Conservation (phyloP, 2,797 vertebrate genomes). For the Vireo griseus region DNA sequence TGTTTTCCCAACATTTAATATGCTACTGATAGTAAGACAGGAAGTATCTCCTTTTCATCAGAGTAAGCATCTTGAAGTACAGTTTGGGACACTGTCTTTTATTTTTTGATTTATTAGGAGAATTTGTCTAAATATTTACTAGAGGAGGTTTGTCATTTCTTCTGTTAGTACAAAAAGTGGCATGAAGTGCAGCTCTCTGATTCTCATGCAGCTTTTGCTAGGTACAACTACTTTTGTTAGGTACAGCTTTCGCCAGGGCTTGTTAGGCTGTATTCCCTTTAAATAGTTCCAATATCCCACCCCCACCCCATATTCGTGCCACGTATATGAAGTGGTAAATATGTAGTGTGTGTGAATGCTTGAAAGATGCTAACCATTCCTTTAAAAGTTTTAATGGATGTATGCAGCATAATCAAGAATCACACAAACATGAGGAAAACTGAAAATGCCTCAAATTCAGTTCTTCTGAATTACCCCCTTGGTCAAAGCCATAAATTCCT, state of each 20-base stretch:
- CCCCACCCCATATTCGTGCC: neutral
- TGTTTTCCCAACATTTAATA: neutral
- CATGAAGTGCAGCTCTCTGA: neutral
- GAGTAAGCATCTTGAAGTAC: neutral
- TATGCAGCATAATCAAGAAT: neutral
- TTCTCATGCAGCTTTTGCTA: neutral
- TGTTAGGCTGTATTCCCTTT: neutral
- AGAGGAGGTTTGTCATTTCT: neutral
- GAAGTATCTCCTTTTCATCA: neutral
- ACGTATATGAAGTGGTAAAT: neutral
- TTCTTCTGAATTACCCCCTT: neutral
- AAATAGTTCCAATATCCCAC: neutral
- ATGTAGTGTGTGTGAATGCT: neutral
- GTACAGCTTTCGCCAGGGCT: neutral
- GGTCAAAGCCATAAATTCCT: neutral
- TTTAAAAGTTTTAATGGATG: neutral
- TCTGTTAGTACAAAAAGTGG: neutral
- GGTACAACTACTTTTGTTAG: neutral
- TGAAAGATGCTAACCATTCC: neutral
- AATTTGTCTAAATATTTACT: neutral
- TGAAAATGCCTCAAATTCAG: neutral
- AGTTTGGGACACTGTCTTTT: neutral
- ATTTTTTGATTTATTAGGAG: neutral
- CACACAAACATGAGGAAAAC: neutral
- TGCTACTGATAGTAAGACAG: neutral